A percentile compares a stretch with the other conserved stretches of the same genome.
Conservation (phyloP, 2,797 vertebrate species). For the Sparidentex hasta region DNA sequence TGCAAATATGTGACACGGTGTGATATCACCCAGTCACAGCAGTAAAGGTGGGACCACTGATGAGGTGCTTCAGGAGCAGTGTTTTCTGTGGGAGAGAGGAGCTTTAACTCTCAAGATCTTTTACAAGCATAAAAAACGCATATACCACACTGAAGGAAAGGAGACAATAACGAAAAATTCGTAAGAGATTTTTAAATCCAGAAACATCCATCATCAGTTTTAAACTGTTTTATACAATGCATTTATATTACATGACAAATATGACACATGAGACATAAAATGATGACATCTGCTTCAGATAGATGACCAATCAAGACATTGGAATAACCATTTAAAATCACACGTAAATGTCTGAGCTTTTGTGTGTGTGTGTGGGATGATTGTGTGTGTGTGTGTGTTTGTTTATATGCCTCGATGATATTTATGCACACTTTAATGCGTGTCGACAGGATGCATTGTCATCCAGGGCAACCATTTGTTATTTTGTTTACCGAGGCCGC, state of each 20-base stretch:
- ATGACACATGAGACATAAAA: too few relatives aligned
- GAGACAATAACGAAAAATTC: too few relatives aligned
- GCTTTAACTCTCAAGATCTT: too few relatives aligned
- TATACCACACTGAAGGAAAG: too few relatives aligned
- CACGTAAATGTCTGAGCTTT: slow-evolving; percentile 3
- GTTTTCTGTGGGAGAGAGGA: too few relatives aligned
- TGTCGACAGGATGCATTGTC: slow-evolving; percentile 18
- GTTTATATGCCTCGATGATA: slow-evolving; percentile 9
- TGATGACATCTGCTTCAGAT: not conserved
- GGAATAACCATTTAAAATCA: not conserved
- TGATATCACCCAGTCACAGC: too few relatives aligned
- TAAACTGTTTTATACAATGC: not conserved
- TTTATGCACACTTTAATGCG: slow-evolving; percentile 35
- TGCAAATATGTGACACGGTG: too few relatives aligned
- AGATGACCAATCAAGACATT: not conserved
- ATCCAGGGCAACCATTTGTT: not conserved
- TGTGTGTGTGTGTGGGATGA: not conserved
- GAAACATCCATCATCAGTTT: not conserved
- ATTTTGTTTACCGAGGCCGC: slow-evolving; percentile 13
- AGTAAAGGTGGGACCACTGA: too few relatives aligned
- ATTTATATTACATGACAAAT: not conserved
- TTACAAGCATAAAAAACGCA: too few relatives aligned
- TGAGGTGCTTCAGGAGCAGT: too few relatives aligned
- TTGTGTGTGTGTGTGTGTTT: not conserved
- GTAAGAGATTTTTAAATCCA: too few relatives aligned